Evolutionary conservation across 2,888 invertebrate species (phyloP), one percentile per base, ranked within the genome.

Genomic region (Meganola albula): DNA sequence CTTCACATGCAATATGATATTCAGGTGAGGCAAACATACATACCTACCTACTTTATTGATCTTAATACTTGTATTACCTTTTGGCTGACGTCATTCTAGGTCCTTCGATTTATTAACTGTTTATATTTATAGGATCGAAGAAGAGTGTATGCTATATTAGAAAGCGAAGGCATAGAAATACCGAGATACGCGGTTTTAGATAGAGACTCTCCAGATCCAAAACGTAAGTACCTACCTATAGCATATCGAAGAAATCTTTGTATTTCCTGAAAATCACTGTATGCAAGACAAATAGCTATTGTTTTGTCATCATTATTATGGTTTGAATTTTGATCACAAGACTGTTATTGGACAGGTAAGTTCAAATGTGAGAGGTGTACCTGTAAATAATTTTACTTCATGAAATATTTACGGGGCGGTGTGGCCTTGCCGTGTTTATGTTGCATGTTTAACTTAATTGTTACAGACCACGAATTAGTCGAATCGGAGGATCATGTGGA

Each of bases 1-100:
- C 90, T 99, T 52, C 95, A 97, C 62, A 96, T 98, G 94, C 99
- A 99, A 76, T 99, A 96, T 82, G 97, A 97, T 73, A 94, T 99
- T 63, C 97, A 94, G 88, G 94, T 95, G 84, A 70, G 39, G n/a
- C n/a, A 48, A 37, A 16, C 31, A 30, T 27, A 2, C 12, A 23
- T 8, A 20, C 9, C 27, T 9, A 16, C n/a, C 11, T 16, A 16
- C 16, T 16, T 16, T 6, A 16, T 16, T n/a, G 20, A 20, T 20
- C 20, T 7, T 3, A 7, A 5, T 20, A 20, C 7, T 20, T 20
- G 8, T 20, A 7, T 20, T 20, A 10, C 34, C 5, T n/a, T 40
- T 26, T 24, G 33, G 24, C 34, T 31, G 24, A 31, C 37, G 43
- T 35, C 40, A 38, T 12, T 27, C 14, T n/a, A 11, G 11, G 34